A percentile compares a stretch with the other conserved stretches of the same genome.
phyloP scores from a whole-genome alignment of 2,888 invertebrate species.

The Melanotus villosus region DNA sequence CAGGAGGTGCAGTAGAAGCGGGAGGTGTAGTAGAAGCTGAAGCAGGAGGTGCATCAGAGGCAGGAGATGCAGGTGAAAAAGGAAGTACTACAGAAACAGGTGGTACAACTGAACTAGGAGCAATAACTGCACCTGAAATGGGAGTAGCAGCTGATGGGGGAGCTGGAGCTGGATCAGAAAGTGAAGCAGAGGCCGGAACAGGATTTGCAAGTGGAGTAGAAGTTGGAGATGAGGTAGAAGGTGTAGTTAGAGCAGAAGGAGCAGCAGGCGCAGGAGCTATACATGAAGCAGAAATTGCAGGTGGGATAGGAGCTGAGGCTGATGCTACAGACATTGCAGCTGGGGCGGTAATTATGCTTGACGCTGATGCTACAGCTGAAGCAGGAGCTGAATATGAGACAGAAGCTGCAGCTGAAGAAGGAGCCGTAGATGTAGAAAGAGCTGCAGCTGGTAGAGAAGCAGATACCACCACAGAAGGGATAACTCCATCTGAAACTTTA shows the following conservation, averaged over 20 bases:
- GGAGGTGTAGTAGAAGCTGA: too few relatives aligned
- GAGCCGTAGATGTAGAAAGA: not conserved
- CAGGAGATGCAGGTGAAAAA: too few relatives aligned
- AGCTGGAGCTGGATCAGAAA: not conserved
- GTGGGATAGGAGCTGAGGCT: not conserved
- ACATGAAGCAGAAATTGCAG: not conserved
- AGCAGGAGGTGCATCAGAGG: too few relatives aligned
- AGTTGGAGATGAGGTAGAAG: too few relatives aligned
- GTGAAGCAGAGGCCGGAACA: too few relatives aligned
- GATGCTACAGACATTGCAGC: too few relatives aligned
- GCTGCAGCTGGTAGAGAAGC: not conserved
- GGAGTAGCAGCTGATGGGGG: not conserved
- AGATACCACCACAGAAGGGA: too few relatives aligned
- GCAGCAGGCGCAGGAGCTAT: not conserved
- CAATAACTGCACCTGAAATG: not conserved
- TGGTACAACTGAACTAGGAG: too few relatives aligned
- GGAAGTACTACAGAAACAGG: too few relatives aligned
- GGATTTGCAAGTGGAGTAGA: too few relatives aligned
- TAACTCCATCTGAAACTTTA: too few relatives aligned
- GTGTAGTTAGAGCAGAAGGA: not conserved
- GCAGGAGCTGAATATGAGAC: not conserved
- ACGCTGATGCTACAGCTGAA: not conserved
- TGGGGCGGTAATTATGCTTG: not conserved
- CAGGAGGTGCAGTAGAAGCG: too few relatives aligned
- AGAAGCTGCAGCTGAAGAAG: not conserved